Percentiles rank a stretch among this genome's conserved stretches.
These are phyloP conservation scores for Pachycephala philippinensis DNA, from an alignment of 2,113 vertebrate species.

Conservation along the genomic window DNA sequence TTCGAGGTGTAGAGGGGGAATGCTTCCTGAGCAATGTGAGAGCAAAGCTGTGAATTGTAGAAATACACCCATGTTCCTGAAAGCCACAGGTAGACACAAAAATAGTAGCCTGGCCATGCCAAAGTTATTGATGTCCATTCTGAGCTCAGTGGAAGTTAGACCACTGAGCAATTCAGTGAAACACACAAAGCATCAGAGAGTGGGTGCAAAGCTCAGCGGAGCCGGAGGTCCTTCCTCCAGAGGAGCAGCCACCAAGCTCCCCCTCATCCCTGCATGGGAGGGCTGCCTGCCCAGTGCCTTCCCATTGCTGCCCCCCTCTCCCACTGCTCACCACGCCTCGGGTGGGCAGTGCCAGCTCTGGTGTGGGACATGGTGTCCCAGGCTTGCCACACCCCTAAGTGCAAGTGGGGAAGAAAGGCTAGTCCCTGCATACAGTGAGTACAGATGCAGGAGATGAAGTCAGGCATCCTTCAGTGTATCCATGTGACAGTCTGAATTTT, in stretches of 20 bases:
- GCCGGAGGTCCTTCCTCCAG: background rate
- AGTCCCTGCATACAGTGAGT: no score
- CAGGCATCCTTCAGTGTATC: background rate
- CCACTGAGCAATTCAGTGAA: background rate
- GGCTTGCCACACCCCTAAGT: background rate
- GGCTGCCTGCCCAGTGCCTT: background rate
- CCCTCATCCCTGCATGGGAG: background rate
- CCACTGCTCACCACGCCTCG: background rate
- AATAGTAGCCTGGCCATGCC: background rate
- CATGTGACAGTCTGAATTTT: background rate
- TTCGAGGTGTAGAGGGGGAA: background rate
- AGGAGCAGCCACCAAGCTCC: background rate
- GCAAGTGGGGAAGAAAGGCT: fast-evolving
- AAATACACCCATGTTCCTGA: background rate
- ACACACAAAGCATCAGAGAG: background rate
- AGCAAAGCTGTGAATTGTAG: background rate
- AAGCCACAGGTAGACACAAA: background rate
- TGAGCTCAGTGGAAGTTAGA: background rate
- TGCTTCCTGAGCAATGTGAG: background rate
- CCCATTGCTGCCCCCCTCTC: background rate
- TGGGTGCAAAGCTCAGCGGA: background rate
- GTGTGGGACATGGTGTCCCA: background rate
- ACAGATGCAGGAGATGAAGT: background rate
- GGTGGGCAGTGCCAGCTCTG: background rate
- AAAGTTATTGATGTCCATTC: background rate